Conservation (phyloP, 1,140 invertebrate genomes). For the Mycetomoellerius zeteki region DNA sequence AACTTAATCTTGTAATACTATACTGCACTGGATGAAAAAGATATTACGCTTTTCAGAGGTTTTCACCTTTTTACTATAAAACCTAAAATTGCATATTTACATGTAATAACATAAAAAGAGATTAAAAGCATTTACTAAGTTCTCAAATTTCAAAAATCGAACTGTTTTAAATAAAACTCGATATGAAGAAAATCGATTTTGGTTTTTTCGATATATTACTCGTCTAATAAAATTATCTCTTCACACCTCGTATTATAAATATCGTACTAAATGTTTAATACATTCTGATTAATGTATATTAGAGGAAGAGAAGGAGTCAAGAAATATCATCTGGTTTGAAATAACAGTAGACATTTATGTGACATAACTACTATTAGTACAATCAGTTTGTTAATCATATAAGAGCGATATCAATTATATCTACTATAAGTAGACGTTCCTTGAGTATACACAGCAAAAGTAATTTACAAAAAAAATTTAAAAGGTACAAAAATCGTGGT, state of each 20-base stretch:
- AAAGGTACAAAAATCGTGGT: too few species aligned
- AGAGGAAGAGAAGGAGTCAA: too few species aligned
- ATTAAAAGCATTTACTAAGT: neutral
- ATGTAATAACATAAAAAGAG: neutral
- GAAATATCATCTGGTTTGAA: too few species aligned
- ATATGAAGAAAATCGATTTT: too few species aligned
- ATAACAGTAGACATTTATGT: too few species aligned
- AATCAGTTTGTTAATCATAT: too few species aligned
- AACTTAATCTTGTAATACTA: constrained; percentile 30
- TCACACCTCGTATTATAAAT: neutral
- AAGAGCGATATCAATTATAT: too few species aligned
- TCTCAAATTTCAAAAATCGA: neutral
- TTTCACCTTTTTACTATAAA: neutral
- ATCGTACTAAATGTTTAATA: neutral
- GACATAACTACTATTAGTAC: too few species aligned
- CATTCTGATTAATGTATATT: neutral
- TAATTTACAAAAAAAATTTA: too few species aligned
- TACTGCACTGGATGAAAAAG: neutral
- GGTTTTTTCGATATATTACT: neutral
- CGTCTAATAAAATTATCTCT: neutral
- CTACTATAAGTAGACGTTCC: too few species aligned
- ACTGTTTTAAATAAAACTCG: neutral
- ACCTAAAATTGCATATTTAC: constrained; percentile 7
- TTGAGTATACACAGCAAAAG: too few species aligned
- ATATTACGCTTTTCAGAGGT: neutral